These are phyloP conservation scores for Phallusia fumigata DNA, from an alignment of 23 tunicate genomes.

Conservation along the genomic window DNA sequence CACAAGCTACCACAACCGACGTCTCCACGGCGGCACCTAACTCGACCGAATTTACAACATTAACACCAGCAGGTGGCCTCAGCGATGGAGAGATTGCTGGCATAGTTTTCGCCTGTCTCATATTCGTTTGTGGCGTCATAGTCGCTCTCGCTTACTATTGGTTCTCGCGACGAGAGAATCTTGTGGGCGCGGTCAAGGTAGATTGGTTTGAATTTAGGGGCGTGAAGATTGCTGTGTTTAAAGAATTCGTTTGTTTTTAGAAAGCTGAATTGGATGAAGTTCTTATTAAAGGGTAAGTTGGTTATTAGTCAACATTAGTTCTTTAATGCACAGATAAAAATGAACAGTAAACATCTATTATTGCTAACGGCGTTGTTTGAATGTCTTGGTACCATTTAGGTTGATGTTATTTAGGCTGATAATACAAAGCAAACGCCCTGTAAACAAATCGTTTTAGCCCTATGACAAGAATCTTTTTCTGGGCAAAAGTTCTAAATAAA, in stretches of 20 bases:
- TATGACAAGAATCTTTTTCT: too few species aligned
- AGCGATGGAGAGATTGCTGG: slow-evolving; percentile 78
- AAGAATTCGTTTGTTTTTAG: neutral
- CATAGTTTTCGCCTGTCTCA: slow-evolving; percentile 64
- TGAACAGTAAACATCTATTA: too few species aligned
- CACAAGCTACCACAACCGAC: neutral
- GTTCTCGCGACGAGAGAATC: neutral
- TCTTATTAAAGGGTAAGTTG: slow-evolving; percentile 7
- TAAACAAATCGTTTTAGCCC: too few species aligned
- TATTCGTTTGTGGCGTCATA: slow-evolving; percentile 57
- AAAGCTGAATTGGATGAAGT: neutral
- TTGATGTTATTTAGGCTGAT: too few species aligned
- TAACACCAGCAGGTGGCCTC: neutral
- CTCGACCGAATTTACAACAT: neutral
- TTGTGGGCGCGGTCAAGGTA: neutral
- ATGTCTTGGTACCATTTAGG: too few species aligned
- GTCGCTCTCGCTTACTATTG: slow-evolving; percentile 70
- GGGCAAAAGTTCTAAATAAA: too few species aligned
- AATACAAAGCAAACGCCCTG: too few species aligned
- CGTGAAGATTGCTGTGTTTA: too few species aligned
- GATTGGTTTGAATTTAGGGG: neutral
- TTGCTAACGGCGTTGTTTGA: too few species aligned
- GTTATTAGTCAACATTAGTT: too few species aligned
- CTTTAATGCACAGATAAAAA: too few species aligned
- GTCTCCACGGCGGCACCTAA: neutral